Percentiles rank a stretch among this genome's conserved stretches.
phyloP scores from a whole-genome alignment of 2,797 vertebrate species.

The Lateolabrax maculatus region DNA sequence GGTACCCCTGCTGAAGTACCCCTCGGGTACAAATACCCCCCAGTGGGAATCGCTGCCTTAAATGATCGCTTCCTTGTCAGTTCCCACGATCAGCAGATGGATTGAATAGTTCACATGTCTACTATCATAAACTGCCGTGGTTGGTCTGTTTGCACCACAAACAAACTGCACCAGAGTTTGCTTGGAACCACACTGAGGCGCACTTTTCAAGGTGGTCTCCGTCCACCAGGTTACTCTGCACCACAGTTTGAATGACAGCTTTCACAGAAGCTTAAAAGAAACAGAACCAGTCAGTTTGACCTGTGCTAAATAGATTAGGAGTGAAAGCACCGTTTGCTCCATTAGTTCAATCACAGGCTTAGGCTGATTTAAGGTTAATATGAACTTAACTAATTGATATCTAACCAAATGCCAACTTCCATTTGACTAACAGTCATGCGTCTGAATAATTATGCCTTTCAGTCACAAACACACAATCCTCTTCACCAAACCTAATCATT shows the following conservation, averaged over 20 bases:
- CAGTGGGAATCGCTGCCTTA: background rate
- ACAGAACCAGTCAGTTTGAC: background rate
- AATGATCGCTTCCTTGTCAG: background rate
- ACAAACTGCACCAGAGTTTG: background rate
- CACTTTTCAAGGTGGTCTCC: background rate
- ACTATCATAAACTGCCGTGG: background rate
- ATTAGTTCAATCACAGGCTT: background rate
- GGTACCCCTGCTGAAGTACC: too few relatives aligned
- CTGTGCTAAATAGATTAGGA: background rate
- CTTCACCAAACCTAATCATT: constrained; percentile 15
- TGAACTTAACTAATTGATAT: background rate
- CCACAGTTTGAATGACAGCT: background rate
- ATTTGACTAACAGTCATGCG: constrained; percentile 10
- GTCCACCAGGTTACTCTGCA: background rate
- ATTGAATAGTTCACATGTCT: background rate
- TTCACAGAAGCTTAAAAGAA: background rate
- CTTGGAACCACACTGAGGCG: background rate
- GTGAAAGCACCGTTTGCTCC: background rate
- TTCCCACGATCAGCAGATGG: background rate
- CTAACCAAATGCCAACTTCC: background rate
- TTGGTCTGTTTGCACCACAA: background rate
- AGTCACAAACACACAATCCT: constrained; percentile 4
- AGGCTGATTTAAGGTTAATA: background rate
- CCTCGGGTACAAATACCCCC: background rate
- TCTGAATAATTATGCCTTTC: constrained; percentile 8